Evolutionary conservation across 2,113 vertebrate genomes (phyloP), one percentile per base, ranked within the genome.

Genomic region (Steatornis caripensis): DNA sequence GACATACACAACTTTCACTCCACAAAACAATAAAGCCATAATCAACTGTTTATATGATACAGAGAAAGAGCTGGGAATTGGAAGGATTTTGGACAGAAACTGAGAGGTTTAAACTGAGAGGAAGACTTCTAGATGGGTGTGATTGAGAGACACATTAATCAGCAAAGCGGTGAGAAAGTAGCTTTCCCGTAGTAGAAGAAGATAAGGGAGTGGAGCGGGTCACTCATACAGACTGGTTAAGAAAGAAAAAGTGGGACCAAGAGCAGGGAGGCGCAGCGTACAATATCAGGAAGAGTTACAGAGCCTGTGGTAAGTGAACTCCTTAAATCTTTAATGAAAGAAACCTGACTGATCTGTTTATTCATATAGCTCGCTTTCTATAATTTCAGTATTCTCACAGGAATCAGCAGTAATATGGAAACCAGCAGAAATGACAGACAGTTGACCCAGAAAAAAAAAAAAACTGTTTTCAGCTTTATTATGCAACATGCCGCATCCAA

Each of bases 391-490:
- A 79, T 85, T 85, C 74, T 90, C 66, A 68, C 55, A 68, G 34
- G 12, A 81, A 89, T 68, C 89, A 91, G 64, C 87, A 94, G 16
- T 45, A 91, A 65, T 91, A 89, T 46, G 74, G 74, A 95, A 96
- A 85, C 70, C 70, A 87, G 70, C 11, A 91, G 36, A 94, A 96
- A 94, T 83, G 66, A 96, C 81, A 94, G 93, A 85, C 93, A 92
- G 85, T 43, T 93, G 89, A 95, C 87, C 81, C 49, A 91, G 89
- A 27, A 94, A 92, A 74, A 66, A 84, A 66, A 24, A 34, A 45
- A 27, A 54, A 58, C 54, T 89, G 51, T 82, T 94, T 94, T 95
- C 53, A 85, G 81, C 49, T 94, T 87, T 83, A 61, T 94, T 91
- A 82, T 54, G 62, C 76, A 91, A 89, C 61, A 79, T 49, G 9